These are phyloP conservation scores for Amiota mariae DNA, from an alignment of 2,888 invertebrate species.

Conservation along the genomic window DNA sequence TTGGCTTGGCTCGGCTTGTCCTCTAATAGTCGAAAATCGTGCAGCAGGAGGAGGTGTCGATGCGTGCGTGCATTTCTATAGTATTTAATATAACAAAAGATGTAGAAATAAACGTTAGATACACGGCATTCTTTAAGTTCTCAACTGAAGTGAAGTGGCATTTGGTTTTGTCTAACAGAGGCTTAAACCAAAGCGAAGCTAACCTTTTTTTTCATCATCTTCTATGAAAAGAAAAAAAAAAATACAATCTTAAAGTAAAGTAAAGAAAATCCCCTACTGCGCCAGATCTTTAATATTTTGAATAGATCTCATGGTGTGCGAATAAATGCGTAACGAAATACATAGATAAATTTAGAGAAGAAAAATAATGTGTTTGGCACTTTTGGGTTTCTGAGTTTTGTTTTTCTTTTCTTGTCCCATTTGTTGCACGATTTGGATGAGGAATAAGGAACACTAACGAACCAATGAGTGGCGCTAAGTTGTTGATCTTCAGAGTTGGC, in stretches of 20 bases:
- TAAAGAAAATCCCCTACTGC: conserved; percentile 4
- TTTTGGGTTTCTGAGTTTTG: not conserved
- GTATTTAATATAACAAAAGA: too few relatives aligned
- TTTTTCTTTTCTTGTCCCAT: too few relatives aligned
- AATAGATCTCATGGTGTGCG: conserved; percentile 25
- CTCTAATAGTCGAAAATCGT: not conserved
- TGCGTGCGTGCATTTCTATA: conserved; percentile 25
- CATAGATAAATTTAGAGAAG: not conserved
- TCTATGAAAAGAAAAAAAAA: not conserved
- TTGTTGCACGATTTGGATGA: not conserved
- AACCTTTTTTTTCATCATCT: not conserved
- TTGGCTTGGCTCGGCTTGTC: too few relatives aligned
- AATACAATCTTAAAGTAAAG: not conserved
- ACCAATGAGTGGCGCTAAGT: not conserved
- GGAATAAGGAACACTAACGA: not conserved
- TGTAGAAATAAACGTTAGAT: too few relatives aligned
- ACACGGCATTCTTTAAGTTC: not conserved
- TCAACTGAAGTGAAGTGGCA: conserved; percentile 41
- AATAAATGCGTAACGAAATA: conserved; percentile 21
- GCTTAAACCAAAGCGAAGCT: not conserved
- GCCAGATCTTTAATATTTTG: conserved; percentile 36
- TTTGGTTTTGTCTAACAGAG: conserved; percentile 38
- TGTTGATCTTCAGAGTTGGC: too few relatives aligned
- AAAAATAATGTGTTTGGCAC: not conserved
- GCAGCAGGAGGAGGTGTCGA: conserved; percentile 13